These are phyloP conservation scores for Macrophya alboannulata DNA, from an alignment of 2,888 invertebrate genomes.

Conservation along the genomic window DNA sequence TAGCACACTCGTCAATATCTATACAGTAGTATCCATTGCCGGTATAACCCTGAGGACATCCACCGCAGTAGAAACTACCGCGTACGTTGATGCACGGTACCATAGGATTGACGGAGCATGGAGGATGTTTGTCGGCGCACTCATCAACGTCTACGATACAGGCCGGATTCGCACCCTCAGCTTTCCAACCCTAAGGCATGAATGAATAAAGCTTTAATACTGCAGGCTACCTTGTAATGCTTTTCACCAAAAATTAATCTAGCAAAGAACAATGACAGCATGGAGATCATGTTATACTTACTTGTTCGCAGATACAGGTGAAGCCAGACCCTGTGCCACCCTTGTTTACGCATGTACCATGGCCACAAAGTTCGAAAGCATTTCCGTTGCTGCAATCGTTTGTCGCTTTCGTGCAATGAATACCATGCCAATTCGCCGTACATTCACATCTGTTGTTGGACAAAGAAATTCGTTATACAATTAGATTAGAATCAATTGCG, in stretches of 20 bases:
- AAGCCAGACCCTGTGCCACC: slow-evolving; percentile 83
- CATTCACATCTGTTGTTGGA: slow-evolving; percentile 86
- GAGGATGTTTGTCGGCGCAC: slow-evolving; percentile 86
- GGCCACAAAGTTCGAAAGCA: slow-evolving; percentile 91
- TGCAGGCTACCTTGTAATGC: neutral
- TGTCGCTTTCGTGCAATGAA: slow-evolving; percentile 90
- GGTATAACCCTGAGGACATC: slow-evolving; percentile 93
- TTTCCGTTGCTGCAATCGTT: slow-evolving; percentile 89
- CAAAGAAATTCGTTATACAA: slow-evolving; percentile 49
- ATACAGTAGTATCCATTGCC: slow-evolving; percentile 94
- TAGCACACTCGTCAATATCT: slow-evolving; percentile 94
- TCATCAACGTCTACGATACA: slow-evolving; percentile 95
- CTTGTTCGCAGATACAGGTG: slow-evolving; percentile 91
- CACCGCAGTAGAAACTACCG: slow-evolving; percentile 93
- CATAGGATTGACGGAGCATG: slow-evolving; percentile 90
- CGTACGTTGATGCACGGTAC: slow-evolving; percentile 95
- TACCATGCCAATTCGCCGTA: slow-evolving; percentile 89
- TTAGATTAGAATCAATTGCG: neutral
- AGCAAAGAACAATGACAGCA: neutral
- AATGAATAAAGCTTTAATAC: neutral
- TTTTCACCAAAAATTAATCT: neutral
- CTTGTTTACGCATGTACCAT: slow-evolving; percentile 91
- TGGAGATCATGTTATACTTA: slow-evolving; percentile 70
- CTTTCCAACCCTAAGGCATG: slow-evolving; percentile 89
- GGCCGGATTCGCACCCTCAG: slow-evolving; percentile 85